Evolutionary conservation across 2,888 invertebrate genomes (phyloP), one percentile per base, ranked within the genome.

Genomic region (Tinea semifulvella): DNA sequence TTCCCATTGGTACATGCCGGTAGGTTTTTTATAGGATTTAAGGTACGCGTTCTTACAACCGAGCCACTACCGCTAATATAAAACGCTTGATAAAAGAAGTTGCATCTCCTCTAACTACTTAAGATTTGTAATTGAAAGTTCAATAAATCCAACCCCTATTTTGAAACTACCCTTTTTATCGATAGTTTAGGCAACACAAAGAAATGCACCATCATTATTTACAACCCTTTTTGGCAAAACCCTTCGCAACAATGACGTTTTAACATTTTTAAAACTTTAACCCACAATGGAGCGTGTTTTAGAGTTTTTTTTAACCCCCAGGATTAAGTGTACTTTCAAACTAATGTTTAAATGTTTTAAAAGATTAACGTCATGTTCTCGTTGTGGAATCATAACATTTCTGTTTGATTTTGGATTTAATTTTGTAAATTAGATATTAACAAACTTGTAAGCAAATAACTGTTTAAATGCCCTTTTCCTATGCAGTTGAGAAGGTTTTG

Each of bases 271-370:
- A 72, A 79, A 79, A 73, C 70, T 65, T 52, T 62, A 58, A 51
- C 58, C 58, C 62, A 76, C 70, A 77, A 77, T 67, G 56, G 65
- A 58, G 66, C 68, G 67, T 65, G 67, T 60, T 72, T 74, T 63
- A 68, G 61, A 56, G 72, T 69, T 69, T 52, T 53, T 50, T 66
- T 57, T 51, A 57, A 57, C 60, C 55, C 49, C 49, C 51, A 40
- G 72, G 76, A 72, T 77, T 76, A 76, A 44, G 46, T 51, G 52
- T 52, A 53, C 48, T 53, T 61, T 61, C 63, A 57, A 56, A 57
- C 60, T 64, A 79, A 79, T 79, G 77, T 77, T 77, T 77, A 73
- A 77, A 77, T 79, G 70, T 77, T 80, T 31, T 79, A 79, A 75
- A 63, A 71, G 80, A 79, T 80, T 79, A 80, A 55, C 68, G 68